Evolutionary conservation across 2,888 invertebrate species (phyloP).

Genomic region (Malachius bipustulatus): DNA sequence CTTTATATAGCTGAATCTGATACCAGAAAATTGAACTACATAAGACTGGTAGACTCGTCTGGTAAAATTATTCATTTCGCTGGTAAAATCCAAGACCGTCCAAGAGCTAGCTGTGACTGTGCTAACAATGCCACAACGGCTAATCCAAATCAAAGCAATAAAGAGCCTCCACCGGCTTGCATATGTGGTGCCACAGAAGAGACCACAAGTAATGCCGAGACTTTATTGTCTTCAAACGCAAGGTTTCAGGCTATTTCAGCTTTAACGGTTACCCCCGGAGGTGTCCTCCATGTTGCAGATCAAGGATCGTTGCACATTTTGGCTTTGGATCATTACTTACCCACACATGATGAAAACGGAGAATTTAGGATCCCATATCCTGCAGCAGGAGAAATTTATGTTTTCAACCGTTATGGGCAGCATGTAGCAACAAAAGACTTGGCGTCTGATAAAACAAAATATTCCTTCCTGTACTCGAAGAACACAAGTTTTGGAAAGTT

Average conservation of each 20-base stretch:
- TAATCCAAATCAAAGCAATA: constrained; percentile 34
- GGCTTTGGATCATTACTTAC: constrained; percentile 76
- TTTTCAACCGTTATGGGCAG: constrained; percentile 86
- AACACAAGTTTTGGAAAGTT: constrained; percentile 92
- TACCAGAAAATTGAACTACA: constrained; percentile 70
- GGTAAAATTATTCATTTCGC: constrained; percentile 87
- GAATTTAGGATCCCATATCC: constrained; percentile 91
- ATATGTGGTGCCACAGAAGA: constrained; percentile 37
- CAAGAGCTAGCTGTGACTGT: constrained; percentile 44
- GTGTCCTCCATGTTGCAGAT: constrained; percentile 92
- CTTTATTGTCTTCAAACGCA: constrained; percentile 78
- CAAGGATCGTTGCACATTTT: constrained; percentile 79
- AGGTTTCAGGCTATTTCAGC: constrained; percentile 82
- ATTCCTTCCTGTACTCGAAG: constrained; percentile 93
- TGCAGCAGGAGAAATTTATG: constrained; percentile 85
- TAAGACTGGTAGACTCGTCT: constrained; percentile 75
- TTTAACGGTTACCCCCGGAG: constrained; percentile 87
- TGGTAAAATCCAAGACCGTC: constrained; percentile 61
- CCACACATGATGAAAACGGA: constrained; percentile 75
- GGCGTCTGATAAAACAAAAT: constrained; percentile 87
- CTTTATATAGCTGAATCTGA: constrained; percentile 91
- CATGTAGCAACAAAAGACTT: constrained; percentile 90
- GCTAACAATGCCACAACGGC: constrained; percentile 43
- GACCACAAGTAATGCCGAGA: constrained; percentile 69
- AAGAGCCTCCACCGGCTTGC: constrained; percentile 31